Base-by-base conservation (phyloP, 1,140 invertebrate genomes). In the Archivesica marissinica region DNA sequence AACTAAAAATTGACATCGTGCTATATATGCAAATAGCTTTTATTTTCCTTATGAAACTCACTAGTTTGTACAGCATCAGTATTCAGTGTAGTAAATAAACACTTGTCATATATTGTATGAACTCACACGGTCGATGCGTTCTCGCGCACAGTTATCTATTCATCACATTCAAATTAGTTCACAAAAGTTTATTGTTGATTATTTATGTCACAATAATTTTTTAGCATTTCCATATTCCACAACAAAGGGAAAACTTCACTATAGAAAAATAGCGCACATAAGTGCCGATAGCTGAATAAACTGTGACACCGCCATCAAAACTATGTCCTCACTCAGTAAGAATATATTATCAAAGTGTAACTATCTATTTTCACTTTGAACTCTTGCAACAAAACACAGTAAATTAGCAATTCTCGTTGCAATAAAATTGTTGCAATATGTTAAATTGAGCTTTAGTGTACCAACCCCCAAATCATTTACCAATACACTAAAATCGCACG, bases 231-330 rank as follows among this genome's bases (percentile, higher is more conserved):
- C 1, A 7, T 64, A 64, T 64, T 64, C 59, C 59, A 64, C 59
- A 64, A 64, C 59, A 64, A 64, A 64, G 59, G 38, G 6, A 33
- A 35, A 64, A 64, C n/a, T 35, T 64, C 15, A 64, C 30, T 25
- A 64, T 15, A 1, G 59, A 64, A n/a, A 64, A 64, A 64, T 64
- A 64, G 9, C 30, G n/a, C 30, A 64, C 23, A 23, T 52, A 64
- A 2, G 59, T 64, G 33, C 59, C 59, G 30, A 30, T 33, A 20
- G 1, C 15, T 64, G 59, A 64, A 35, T 33, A 25, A 11, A 4
- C 6, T 52, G n/a, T n/a, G n/a, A n/a, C n/a, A 11, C 13, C 30
- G 30, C 30, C 59, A 20, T 13, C 1, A 35, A 64, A 64, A 35
- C 59, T 64, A 59, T 64, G 33, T 64, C 59, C 59, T 6, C 11